Base-by-base conservation (phyloP, 2,113 vertebrate genomes). In the Apteryx owenii region DNA sequence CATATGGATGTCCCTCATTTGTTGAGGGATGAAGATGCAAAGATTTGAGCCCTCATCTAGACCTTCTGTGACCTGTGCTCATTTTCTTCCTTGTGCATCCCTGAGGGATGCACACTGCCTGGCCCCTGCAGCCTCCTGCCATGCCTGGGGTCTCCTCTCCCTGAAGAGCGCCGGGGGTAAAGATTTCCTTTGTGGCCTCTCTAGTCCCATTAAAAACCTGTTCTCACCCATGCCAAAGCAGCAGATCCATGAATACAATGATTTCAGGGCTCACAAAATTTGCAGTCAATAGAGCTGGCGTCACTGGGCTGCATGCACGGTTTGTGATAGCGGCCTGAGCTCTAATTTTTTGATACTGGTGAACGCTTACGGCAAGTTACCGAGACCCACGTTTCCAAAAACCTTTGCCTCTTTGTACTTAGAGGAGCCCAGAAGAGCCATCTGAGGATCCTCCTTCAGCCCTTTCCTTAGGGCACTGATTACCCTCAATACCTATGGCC, bases 201-300 rank as follows among this genome's bases (percentile, higher is more conserved):
- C 5, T 19, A 0, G 8, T 12, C 40, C 48, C 12, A 2, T 14
- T 22, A 56, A 3, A 46, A 4, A 25, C 31, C 50, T 53, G 7
- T 42, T 64, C 31, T 18, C 17, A 3, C 23, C 64, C 3, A 0
- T 10, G 25, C 6, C 64, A 36, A 5, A 22, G 23, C 3, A 23
- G 21, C 26, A 54, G 33, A 8, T 21, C n/a, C 58, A 12, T 9
- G 10, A 29, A 19, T 44, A 9, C 14, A 26, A 29, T 31, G 12
- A 1, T 2, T 2, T 33, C 42, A 16, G 0, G 8, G 42, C 66
- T 81, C 53, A 2, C n/a, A 12, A 0, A 31, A n/a, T 2, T 2
- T 5, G 15, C 56, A 36, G 38, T 36, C 9, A 18, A 18, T 1
- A 20, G 84, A 40, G 48, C 54, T 1, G 11, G 26, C 23, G 64